Base-by-base conservation (phyloP, 2,888 invertebrate genomes). In the Chaetoderma sp. region DNA sequence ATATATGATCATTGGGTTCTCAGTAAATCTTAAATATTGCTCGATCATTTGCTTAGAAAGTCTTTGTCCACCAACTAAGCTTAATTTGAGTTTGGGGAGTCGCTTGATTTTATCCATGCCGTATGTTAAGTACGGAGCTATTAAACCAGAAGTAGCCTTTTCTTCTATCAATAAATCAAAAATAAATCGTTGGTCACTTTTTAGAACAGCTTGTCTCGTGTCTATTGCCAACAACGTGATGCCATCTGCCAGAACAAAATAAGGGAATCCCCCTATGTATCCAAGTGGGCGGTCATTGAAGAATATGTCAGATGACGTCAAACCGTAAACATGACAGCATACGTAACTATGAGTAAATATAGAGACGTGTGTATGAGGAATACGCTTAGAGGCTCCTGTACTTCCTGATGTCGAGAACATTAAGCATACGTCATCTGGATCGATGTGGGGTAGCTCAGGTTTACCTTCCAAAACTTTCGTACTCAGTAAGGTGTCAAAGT, bases 351-450 rank as follows among this genome's bases (percentile, higher is more conserved):
- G 39, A 36, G n/a, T 36, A 36, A 36, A 36, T 36, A 28, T 30
- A 32, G 23, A 16, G 16, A 13, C 28, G 18, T 62, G 61, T 13
- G 62, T 36, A 28, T 45, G 44, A 13, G 52, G 27, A 1, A 65
- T 57, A 13, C 45, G 23, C 28, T 65, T 65, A 13, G 61, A 57
- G 21, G 13, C 5, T 2, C 65, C 65, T 16, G 61, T 65, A 25
- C 57, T 61, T 2, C 65, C 65, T 13, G 61, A 62, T 10, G 65
- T 65, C 0, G 21, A 25, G 21, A 49, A 23, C 16, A 65, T 44
- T 16, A 25, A 21, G 2, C 18, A 23, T 6, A 44, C 16, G 13
- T 65, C 65, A 8, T 65, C 65, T 25, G 60, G 60, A n/a, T 60
- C 60, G 16, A 52, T 13, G 13, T 36, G n/a, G 4, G 23, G 23